Evolutionary conservation across 2,113 vertebrate genomes (phyloP), one percentile per base, ranked within the genome.

Genomic region (Pygathrix nemaeus): DNA sequence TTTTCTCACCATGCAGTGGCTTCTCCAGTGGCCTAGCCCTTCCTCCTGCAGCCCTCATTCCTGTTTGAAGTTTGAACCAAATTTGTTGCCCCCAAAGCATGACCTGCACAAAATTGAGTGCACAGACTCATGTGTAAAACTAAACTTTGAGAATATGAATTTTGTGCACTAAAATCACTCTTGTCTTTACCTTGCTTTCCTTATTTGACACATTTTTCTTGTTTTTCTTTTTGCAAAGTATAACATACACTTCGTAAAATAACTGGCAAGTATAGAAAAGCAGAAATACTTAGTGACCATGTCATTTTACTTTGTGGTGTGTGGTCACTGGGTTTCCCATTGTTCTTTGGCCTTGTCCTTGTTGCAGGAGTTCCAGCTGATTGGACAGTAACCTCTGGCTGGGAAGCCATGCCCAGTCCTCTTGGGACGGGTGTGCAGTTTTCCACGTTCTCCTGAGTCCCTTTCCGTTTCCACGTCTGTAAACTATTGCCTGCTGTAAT

Each of bases 371-470:
- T 48, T 57, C 12, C 52, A 7, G 50, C 48, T 52, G 35, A 2
- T 25, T 64, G n/a, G 57, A 50, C 27, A 32, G 32, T 20, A 48
- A 25, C 23, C 1, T 14, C 38, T n/a, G 6, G 45, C 32, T 5
- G 8, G 40, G 76, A 86, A 50, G 81, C 18, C 8, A 2, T 35
- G 3, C 1, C 4, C 25, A 21, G 66, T 30, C 23, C 76, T 45
- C 40, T 6, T 1, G 52, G 81, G 80, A 45, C 7, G 10, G 18
- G 17, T 5, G 18, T 45, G 11, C 14, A 7, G 35, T 48, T 18
- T 61, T 3, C 13, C 8, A 14, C 0, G 4, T 72, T 32, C 5
- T 45, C 64, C 17, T 12, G 2, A 8, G 3, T 3, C 35, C 35
- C 55, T 14, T 38, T 14, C n/a, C 2, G 5, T 11, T n/a, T 30